Conservation (phyloP, 2,797 vertebrate species). For the Coluber constrictor region DNA sequence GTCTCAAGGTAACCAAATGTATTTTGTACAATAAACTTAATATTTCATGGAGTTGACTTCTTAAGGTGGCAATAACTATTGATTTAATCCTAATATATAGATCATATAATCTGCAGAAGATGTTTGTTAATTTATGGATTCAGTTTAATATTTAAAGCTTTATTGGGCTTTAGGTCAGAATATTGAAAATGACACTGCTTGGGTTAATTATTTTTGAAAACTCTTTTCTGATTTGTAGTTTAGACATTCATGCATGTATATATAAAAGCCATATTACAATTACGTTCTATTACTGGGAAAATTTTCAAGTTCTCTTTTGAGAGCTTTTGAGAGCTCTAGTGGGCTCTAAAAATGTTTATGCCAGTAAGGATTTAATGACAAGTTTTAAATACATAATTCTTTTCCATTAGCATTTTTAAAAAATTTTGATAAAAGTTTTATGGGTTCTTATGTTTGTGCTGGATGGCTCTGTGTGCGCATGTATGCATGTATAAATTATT, state of each 20-base stretch:
- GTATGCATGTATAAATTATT: background rate
- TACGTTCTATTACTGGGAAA: background rate
- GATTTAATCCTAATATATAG: background rate
- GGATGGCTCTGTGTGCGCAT: background rate
- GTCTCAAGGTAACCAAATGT: background rate
- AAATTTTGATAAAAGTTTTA: background rate
- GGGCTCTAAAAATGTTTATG: background rate
- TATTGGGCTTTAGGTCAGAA: background rate
- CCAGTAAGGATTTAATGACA: background rate
- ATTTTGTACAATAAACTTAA: background rate
- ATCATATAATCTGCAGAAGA: background rate
- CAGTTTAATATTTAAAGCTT: background rate
- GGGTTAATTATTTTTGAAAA: background rate
- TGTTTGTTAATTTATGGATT: background rate
- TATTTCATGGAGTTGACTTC: background rate
- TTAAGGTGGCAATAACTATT: background rate
- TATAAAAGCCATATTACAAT: background rate
- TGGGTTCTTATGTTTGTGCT: background rate
- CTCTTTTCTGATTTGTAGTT: background rate
- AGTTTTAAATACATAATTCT: background rate
- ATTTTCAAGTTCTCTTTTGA: background rate
- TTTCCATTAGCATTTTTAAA: background rate
- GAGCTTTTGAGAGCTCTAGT: too few species aligned
- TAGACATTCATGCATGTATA: background rate
- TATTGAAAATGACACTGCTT: background rate